These are phyloP conservation scores for Beroe forskalii DNA, from an alignment of 37 sponge, comb jelly and placozoan species.

Conservation along the genomic window DNA sequence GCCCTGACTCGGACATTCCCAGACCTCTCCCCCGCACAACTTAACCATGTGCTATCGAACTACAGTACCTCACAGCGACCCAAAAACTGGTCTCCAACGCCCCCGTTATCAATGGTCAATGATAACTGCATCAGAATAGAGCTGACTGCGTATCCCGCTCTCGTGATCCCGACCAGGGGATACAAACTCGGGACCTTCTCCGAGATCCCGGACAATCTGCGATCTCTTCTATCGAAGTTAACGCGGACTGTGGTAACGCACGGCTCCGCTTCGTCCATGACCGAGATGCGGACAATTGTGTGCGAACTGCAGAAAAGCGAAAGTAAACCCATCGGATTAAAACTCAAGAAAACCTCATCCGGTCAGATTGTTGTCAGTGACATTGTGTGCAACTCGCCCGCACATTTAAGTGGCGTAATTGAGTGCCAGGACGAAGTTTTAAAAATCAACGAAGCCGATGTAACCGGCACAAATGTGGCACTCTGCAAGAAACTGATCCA, in stretches of 20 bases:
- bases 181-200: conserved; percentile 13
- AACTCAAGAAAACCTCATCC: not conserved
- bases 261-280: not conserved
- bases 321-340: not conserved
- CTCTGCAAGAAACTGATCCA: not conserved
- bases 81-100: not conserved
- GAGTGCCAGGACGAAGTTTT: not conserved
- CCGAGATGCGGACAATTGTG: not conserved
- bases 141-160: not conserved
- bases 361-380: not conserved
- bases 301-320: conserved; percentile 17
- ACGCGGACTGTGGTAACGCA: not conserved
- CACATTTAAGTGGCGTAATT: not conserved
- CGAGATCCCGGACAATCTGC: conserved; percentile 1
- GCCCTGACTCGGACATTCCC: conserved; percentile 10
- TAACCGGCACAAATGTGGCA: not conserved
- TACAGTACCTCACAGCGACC: not conserved
- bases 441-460: not conserved
- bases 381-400: not conserved
- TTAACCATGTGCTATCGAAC: conserved; percentile 36
- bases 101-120: not conserved
- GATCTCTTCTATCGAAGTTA: not conserved
- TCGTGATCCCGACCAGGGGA: not conserved
- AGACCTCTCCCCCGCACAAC: not conserved
- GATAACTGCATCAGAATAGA: not conserved